phyloP scores from a whole-genome alignment of 2,888 invertebrate species.

The Macroteleia sp. region DNA sequence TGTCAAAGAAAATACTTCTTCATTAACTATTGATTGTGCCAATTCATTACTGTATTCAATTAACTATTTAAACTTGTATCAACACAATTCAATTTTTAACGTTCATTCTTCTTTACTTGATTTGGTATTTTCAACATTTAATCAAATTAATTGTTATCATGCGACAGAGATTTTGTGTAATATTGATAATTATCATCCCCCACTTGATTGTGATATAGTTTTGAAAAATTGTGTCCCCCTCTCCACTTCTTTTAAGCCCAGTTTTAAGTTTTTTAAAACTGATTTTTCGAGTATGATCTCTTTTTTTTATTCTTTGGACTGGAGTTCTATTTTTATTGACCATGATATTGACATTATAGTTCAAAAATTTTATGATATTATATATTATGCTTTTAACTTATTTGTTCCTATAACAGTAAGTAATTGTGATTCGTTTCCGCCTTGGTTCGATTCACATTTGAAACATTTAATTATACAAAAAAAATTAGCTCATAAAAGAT shows the following conservation, averaged over 20 bases:
- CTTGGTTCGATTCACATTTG: neutral
- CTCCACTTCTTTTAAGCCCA: neutral
- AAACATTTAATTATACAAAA: neutral
- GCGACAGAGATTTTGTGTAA: neutral
- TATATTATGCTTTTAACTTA: conserved; percentile 3
- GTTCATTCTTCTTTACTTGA: too few relatives aligned
- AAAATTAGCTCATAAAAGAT: conserved; percentile 5
- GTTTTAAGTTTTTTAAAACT: conserved; percentile 1
- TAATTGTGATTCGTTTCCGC: conserved; percentile 1
- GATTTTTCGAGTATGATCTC: neutral
- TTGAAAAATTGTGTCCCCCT: too few relatives aligned
- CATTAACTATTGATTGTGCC: too few relatives aligned
- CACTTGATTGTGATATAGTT: conserved; percentile 1
- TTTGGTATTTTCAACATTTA: neutral
- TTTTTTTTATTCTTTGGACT: neutral
- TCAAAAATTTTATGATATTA: neutral
- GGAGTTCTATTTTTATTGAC: neutral
- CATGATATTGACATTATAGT: neutral
- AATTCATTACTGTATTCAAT: too few relatives aligned
- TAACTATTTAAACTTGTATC: too few relatives aligned
- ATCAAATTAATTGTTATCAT: neutral
- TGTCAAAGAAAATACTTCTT: too few relatives aligned
- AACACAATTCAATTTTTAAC: too few relatives aligned
- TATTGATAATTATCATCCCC: conserved; percentile 2
- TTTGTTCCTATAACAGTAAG: neutral